These are phyloP conservation scores for Echeneis naucrates DNA, from an alignment of 2,797 vertebrate genomes.

Conservation along the genomic window DNA sequence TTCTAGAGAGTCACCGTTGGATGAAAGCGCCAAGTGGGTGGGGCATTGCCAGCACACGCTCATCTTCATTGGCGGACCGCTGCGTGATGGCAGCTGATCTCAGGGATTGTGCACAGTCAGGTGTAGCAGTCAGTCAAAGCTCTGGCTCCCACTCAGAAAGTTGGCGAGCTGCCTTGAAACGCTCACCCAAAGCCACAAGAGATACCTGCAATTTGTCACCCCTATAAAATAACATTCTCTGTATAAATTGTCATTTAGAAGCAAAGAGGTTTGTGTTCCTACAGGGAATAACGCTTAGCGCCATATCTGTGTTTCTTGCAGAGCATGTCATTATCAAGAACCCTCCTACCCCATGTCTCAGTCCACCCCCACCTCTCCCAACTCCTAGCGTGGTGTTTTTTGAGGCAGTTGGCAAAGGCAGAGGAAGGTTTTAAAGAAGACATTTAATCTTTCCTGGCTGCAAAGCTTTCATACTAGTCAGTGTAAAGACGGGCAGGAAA, in stretches of 20 bases:
- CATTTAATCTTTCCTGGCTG: conserved; percentile 86
- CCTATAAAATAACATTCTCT: conserved; percentile 82
- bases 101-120: conserved; percentile 68
- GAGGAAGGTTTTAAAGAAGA: conserved; percentile 85
- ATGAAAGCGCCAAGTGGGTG: conserved; percentile 47
- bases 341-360: background rate
- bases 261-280: conserved; percentile 73
- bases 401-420: conserved; percentile 86
- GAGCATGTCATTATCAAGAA: conserved; percentile 67
- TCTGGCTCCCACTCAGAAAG: conserved; percentile 51
- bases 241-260: conserved; percentile 75
- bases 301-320: conserved; percentile 54
- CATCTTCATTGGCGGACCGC: conserved; percentile 55
- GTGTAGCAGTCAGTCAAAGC: conserved; percentile 78
- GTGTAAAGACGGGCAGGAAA: conserved; percentile 76
- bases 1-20: conserved; percentile 53
- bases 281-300: conserved; percentile 73
- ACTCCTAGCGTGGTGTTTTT: conserved; percentile 72
- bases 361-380: conserved; percentile 19
- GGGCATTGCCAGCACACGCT: conserved; percentile 30
- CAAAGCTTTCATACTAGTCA: conserved; percentile 82
- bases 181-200: conserved; percentile 76
- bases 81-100: conserved; percentile 56
- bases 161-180: conserved; percentile 71
- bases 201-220: conserved; percentile 87